Evolutionary conservation across 2,888 invertebrate species (phyloP).

Genomic region (Stenodema calcarata): DNA sequence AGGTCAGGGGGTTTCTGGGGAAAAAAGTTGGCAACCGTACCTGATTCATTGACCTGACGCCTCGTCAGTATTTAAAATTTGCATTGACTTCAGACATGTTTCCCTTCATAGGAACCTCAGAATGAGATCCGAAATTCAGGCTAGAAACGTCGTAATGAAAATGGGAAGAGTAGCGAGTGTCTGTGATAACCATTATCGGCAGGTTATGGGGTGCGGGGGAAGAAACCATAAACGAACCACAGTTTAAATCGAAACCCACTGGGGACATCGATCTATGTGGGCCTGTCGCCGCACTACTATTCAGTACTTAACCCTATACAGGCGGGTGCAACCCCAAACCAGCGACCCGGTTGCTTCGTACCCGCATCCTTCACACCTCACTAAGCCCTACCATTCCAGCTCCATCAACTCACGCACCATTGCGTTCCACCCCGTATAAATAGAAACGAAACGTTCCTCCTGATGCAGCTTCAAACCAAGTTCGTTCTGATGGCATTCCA

Average conservation of each 20-base stretch:
- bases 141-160: too few relatives aligned
- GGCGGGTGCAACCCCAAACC: slow-evolving; percentile 27
- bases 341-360: not conserved
- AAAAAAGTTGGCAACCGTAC: too few relatives aligned
- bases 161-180: too few relatives aligned
- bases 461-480: not conserved
- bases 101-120: too few relatives aligned
- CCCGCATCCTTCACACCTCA: slow-evolving; percentile 45
- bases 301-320: not conserved
- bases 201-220: not conserved
- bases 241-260: not conserved
- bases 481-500: not conserved
- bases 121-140: too few relatives aligned
- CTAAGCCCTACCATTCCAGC: not conserved
- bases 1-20: too few relatives aligned
- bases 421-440: slow-evolving; percentile 25
- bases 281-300: not conserved
- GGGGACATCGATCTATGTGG: not conserved
- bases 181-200: too few relatives aligned
- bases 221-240: not conserved
- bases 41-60: too few relatives aligned
- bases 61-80: too few relatives aligned
- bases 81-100: too few relatives aligned
- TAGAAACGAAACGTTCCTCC: slow-evolving; percentile 19
- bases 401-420: slow-evolving; percentile 27